phyloP scores from a whole-genome alignment of 2,113 vertebrate species.

The Mus pahari region DNA sequence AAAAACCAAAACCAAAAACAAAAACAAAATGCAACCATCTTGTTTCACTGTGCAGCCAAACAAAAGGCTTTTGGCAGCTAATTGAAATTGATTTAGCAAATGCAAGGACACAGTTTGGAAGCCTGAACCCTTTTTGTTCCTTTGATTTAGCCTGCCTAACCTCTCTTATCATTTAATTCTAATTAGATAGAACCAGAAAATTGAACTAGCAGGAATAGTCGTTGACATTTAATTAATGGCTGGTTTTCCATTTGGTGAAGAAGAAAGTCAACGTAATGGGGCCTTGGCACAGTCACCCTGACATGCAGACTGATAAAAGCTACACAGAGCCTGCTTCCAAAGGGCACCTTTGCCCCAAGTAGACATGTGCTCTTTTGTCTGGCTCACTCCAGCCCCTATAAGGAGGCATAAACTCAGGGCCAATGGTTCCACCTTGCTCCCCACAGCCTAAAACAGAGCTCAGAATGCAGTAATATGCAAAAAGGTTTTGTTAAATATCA shows the following conservation, averaged over 20 bases:
- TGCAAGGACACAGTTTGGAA: slow-evolving; percentile 73
- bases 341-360: slow-evolving; percentile 31
- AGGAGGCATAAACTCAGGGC: neutral
- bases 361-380: neutral
- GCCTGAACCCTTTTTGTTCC: slow-evolving; percentile 71
- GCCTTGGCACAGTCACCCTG: slow-evolving; percentile 17
- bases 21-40: slow-evolving; percentile 59
- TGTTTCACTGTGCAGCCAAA: slow-evolving; percentile 66
- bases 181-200: slow-evolving; percentile 83
- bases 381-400: neutral
- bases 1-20: no score
- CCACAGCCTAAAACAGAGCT: neutral
- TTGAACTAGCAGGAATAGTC: slow-evolving; percentile 80
- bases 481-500: slow-evolving; percentile 60
- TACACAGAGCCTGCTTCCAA: neutral
- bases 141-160: slow-evolving; percentile 83
- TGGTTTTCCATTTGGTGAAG: slow-evolving; percentile 67
- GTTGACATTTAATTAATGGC: slow-evolving; percentile 84
- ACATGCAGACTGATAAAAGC: slow-evolving; percentile 28
- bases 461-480: slow-evolving; percentile 9
- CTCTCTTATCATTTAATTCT: slow-evolving; percentile 80
- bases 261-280: slow-evolving; percentile 72
- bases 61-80: slow-evolving; percentile 61
- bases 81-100: slow-evolving; percentile 83
- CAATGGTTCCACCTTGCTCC: neutral